phyloP scores from a whole-genome alignment of 2,797 vertebrate genomes.

The Coluber constrictor region DNA sequence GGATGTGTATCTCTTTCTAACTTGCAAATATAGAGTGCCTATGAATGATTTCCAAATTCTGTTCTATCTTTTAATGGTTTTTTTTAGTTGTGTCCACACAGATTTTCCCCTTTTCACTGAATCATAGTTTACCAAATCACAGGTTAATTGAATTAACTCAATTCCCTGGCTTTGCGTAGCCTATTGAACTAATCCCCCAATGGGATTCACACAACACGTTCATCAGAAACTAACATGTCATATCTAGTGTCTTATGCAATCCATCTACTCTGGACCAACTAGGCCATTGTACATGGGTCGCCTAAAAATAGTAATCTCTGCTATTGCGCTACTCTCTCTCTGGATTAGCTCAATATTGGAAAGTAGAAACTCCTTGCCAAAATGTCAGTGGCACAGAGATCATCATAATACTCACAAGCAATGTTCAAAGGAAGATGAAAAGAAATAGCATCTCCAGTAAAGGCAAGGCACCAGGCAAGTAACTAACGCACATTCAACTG shows the following conservation, averaged over 20 bases:
- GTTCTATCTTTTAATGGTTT: background rate
- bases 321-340: background rate
- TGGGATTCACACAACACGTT: background rate
- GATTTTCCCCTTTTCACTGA: background rate
- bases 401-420: background rate
- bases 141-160: background rate
- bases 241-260: background rate
- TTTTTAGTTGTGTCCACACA: background rate
- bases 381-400: background rate
- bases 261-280: background rate
- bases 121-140: background rate
- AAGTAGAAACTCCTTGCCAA: background rate
- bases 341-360: background rate
- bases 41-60: background rate
- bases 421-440: background rate
- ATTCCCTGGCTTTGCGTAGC: background rate
- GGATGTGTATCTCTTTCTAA: background rate
- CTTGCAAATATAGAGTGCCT: background rate
- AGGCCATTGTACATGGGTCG: too few relatives aligned
- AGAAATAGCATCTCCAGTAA: background rate
- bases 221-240: background rate
- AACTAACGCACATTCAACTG: background rate
- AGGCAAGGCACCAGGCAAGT: background rate
- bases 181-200: background rate
- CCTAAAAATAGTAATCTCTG: background rate